phyloP scores from a whole-genome alignment of 2,113 vertebrate genomes.

The Myotis davidii region DNA sequence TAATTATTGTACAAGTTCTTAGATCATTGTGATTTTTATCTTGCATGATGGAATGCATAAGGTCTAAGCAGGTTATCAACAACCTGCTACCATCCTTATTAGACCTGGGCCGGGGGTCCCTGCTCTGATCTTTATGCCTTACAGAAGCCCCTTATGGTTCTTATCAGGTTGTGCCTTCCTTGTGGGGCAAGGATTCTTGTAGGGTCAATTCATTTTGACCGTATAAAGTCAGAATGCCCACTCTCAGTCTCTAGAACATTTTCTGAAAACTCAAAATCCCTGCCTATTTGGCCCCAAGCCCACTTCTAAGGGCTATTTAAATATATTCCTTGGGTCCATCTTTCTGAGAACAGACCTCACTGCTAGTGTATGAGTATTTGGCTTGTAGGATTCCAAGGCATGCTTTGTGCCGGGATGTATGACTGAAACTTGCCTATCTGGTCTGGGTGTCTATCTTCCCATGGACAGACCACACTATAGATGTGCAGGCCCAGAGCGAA shows the following conservation, averaged over 20 bases:
- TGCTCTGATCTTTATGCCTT: not conserved
- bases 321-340: not conserved
- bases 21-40: not conserved
- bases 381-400: not conserved
- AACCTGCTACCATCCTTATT: too few species aligned
- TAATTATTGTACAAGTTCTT: not conserved
- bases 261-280: not conserved
- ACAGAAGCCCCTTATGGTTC: fast-evolving
- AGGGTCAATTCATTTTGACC: not conserved
- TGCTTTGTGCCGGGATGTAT: not conserved
- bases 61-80: not conserved
- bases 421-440: not conserved
- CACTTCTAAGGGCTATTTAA: not conserved
- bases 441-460: not conserved
- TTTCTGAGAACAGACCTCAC: not conserved
- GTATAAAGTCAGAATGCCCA: not conserved
- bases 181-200: fast-evolving
- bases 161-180: not conserved
- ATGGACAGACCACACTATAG: too few species aligned
- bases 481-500: fast-evolving
- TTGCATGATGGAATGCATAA: not conserved
- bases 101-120: not conserved
- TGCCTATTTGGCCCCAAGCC: not conserved
- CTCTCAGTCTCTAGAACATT: not conserved
- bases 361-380: not conserved